Base-by-base conservation (phyloP, 2,113 vertebrate genomes). In the Parus major region DNA sequence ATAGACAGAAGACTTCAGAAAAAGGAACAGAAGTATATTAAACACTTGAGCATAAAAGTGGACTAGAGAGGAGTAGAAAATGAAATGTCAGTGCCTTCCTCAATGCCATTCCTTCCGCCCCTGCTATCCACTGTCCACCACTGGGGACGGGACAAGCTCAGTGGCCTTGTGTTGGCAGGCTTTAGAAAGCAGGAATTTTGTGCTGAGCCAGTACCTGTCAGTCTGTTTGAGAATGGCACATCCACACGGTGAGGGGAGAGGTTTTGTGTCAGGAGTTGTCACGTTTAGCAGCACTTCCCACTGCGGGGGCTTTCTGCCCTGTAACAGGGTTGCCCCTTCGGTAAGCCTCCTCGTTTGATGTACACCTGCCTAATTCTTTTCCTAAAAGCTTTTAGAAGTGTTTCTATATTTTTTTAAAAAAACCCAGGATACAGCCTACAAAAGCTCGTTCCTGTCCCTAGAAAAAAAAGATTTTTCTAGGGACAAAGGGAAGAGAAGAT, bases 51-150 rank as follows among this genome's bases (percentile, higher is more conserved):
- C 44, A 12, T 39, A 63, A 25, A 46, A 35, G 3, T 27, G 24
- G 13, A 63, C 31, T 36, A 39, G 27, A 52, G n/a, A 9, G 39
- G 27, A 53, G 13, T 11, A 72, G 42, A 80, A 84, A 81, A 77
- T 36, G 4, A 0, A 1, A 28, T 18, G 22, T 4, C 23, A 28
- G 0, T 20, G 9, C 22, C 15, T 17, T 47, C 33, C 7, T 19
- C 11, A 36, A 4, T 9, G 36, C 11, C 7, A 11, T 15, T 27
- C 17, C 49, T 50, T 33, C 36, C 65, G 42, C 21, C 15, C 6
- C 18, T 15, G 3, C 42, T 31, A 18, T 4, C 7, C 19, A 2
- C 42, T 15, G 24, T 9, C 15, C 2, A 19, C 55, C 19, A 39
- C 39, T 12, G 39, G 39, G 39, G 11, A 39, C 71, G 31, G 7